These are phyloP conservation scores for Helarctos malayanus DNA, from an alignment of 2,797 vertebrate genomes.

Conservation along the genomic window DNA sequence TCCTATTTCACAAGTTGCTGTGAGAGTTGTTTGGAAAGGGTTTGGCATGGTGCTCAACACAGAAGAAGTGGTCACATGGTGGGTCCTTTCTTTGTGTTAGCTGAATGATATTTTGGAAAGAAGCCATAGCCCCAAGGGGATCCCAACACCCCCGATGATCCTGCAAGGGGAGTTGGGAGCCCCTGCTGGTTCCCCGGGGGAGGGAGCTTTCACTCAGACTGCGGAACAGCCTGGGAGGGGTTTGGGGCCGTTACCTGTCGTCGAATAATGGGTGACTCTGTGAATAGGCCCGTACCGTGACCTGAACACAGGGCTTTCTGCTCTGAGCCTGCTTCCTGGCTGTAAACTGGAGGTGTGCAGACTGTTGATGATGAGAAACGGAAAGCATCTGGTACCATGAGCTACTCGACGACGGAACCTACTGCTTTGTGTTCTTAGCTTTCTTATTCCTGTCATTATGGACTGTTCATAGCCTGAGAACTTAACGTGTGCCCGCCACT, in stretches of 20 bases:
- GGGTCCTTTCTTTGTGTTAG: too few species aligned
- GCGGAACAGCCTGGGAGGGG: too few species aligned
- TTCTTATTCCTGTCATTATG: rapidly evolving
- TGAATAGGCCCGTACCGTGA: rapidly evolving
- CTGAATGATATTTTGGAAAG: neutral
- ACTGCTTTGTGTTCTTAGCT: rapidly evolving
- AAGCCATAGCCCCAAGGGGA: neutral
- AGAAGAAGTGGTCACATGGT: rapidly evolving
- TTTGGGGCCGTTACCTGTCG: neutral
- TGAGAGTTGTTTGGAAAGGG: neutral
- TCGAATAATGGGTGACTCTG: too few species aligned
- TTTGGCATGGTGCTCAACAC: rapidly evolving
- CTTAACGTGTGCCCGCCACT: rapidly evolving
- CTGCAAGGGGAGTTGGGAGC: rapidly evolving
- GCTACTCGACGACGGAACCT: rapidly evolving
- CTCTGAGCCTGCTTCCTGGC: neutral
- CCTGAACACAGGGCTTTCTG: neutral
- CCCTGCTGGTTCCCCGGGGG: rapidly evolving
- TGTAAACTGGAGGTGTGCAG: neutral
- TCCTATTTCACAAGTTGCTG: neutral
- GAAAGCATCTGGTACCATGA: rapidly evolving
- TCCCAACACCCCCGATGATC: rapidly evolving
- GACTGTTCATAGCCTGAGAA: neutral
- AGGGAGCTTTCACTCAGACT: rapidly evolving
- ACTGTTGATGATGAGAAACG: neutral